These are phyloP conservation scores for Lepus townsendii DNA, from an alignment of 2,797 vertebrate species.

Conservation along the genomic window DNA sequence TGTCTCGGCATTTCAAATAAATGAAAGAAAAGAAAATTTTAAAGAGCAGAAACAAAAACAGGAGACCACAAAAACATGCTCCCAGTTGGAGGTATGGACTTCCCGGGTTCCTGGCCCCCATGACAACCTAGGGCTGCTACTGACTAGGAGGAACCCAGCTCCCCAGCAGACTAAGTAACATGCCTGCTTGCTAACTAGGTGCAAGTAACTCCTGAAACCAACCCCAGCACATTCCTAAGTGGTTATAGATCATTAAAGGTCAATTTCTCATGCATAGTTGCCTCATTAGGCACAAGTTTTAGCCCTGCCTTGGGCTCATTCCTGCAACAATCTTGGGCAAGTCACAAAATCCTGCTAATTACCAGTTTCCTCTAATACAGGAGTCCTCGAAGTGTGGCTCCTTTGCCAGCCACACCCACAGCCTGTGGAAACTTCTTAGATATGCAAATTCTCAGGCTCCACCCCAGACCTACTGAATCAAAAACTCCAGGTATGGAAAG, in stretches of 20 bases:
- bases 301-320: not conserved
- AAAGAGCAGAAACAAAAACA: not conserved
- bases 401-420: not conserved
- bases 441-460: not conserved
- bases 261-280: not conserved
- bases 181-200: not conserved
- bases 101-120: not conserved
- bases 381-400: not conserved
- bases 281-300: not conserved
- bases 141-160: not conserved
- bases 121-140: not conserved
- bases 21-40: no score
- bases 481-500: not conserved
- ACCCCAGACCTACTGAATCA: not conserved
- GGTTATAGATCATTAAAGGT: constrained; percentile 29
- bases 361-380: not conserved
- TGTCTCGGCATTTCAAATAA: no score
- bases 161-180: not conserved
- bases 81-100: not conserved
- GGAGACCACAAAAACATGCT: not conserved
- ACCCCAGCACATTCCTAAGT: constrained; percentile 18
- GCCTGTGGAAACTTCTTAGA: constrained; percentile 34
- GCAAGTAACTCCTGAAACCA: constrained; percentile 38
- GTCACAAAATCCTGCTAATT: constrained; percentile 1
- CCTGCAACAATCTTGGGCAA: constrained; percentile 6